Evolutionary conservation across 2,888 invertebrate genomes (phyloP), one percentile per base, ranked within the genome.

Genomic region (Trachelus tabidus): DNA sequence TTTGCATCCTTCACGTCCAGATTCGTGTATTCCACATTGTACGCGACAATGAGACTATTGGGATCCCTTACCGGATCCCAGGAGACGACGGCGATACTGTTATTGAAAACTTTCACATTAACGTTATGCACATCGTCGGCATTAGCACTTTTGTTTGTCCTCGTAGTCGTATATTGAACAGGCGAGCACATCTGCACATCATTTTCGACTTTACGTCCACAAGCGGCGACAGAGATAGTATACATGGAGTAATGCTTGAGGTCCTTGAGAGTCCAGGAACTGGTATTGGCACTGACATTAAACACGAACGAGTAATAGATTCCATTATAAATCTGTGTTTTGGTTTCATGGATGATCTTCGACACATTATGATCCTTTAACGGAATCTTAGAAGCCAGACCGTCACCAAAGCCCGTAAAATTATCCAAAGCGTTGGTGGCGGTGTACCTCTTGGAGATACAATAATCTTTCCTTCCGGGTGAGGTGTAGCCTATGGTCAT

Each of bases 41-140:
- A 96, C 0, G 94, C 93, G 11, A 95, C 91, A 11, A 95, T 93
- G 4, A 94, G 86, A 0, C 95, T 94, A 87, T 96, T 96, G 0
- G 95, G 95, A 34, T 92, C 82, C n/a, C 85, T 83, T 0, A 96
- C 96, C 80, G 93, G 92, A 0, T 91, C 89, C 95, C 96, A 96
- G 6, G 83, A 84, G 1, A 94, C 82, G n/a, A 87, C 82, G 0
- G 90, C 87, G 30, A 89, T 89, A 1, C 92, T 87, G 76, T 90
- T 88, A 69, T 89, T 87, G 0, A 84, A 82, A 3, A 88, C 82
- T 3, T 83, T 78, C 0, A 87, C 85, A 3, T 77, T 80, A 0
- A 90, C 80, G 33, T 87, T 86, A 1, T 81, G 74, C 4, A 93
- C 87, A 71, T 91, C 85, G 84, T 94, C 94, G 0, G 93, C 93